Conservation (phyloP, 2,113 vertebrate species). For the Chamaetylas fuelleborni region DNA sequence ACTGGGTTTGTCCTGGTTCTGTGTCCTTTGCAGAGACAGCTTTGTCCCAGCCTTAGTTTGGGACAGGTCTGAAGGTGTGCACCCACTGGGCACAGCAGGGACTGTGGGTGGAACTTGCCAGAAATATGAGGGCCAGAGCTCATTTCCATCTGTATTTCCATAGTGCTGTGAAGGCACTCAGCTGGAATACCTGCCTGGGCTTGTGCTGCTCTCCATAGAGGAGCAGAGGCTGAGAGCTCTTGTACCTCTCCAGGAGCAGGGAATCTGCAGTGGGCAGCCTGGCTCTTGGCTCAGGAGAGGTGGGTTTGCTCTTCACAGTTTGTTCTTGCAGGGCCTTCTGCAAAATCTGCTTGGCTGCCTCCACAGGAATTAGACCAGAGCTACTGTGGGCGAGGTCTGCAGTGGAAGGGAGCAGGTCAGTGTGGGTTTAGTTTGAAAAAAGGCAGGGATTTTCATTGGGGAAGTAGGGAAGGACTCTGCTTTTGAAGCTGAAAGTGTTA, state of each 20-base stretch:
- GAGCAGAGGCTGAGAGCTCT: neutral
- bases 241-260: neutral
- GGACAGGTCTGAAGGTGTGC: neutral
- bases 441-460: neutral
- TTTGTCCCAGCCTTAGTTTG: neutral
- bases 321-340: neutral
- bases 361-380: neutral
- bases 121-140: neutral
- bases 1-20: neutral
- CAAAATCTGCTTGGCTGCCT: neutral
- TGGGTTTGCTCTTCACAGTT: neutral
- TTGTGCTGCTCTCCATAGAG: neutral
- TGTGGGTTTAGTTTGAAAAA: neutral
- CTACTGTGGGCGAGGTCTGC: neutral
- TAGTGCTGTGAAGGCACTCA: neutral
- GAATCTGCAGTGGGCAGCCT: neutral
- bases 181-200: neutral
- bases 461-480: neutral
- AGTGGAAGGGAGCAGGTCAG: neutral
- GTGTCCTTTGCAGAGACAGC: neutral
- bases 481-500: neutral
- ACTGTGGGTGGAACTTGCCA: neutral
- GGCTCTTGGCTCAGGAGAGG: neutral
- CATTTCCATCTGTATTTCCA: conserved; percentile 22
- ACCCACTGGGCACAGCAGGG: neutral